Evolutionary conservation across 2,888 invertebrate species (phyloP).

Genomic region (Mesorhabditis belari): DNA sequence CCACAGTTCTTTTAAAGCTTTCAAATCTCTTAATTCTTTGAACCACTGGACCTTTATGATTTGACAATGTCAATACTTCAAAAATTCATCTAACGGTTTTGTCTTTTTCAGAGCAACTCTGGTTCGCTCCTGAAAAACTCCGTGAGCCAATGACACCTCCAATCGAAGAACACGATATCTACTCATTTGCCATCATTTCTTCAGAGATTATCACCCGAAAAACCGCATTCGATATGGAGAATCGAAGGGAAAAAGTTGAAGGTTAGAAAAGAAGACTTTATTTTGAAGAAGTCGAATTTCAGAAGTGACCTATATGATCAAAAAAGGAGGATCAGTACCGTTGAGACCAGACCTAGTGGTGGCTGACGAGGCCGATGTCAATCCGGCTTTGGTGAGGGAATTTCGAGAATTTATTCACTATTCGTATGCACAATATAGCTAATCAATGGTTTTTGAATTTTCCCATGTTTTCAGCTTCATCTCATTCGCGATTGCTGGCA

Average conservation of each 20-base stretch:
- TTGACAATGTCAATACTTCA: too few species aligned
- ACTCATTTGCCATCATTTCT: constrained; percentile 46
- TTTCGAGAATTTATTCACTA: too few species aligned
- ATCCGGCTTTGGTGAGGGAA: constrained; percentile 37
- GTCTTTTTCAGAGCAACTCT: constrained; percentile 30
- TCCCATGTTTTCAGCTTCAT: constrained; percentile 30
- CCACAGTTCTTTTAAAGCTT: too few species aligned
- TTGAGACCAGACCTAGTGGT: constrained; percentile 25
- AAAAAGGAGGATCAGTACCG: constrained; percentile 30
- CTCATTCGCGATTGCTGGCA: constrained; percentile 48
- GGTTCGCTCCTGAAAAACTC: constrained; percentile 46
- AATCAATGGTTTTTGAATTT: background rate
- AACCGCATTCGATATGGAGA: constrained; percentile 42
- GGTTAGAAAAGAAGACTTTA: constrained; percentile 10
- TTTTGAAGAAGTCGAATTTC: background rate
- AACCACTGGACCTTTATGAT: too few species aligned
- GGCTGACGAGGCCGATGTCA: constrained; percentile 26
- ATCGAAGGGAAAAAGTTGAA: constrained; percentile 25
- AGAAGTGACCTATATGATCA: constrained; percentile 44
- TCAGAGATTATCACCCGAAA: constrained; percentile 46
- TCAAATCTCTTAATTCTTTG: too few species aligned
- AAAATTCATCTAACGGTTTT: too few species aligned
- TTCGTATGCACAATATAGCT: too few species aligned
- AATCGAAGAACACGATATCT: constrained; percentile 42
- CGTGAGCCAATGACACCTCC: constrained; percentile 14